phyloP scores from a whole-genome alignment of 2,888 invertebrate species.

The Timema cristinae region DNA sequence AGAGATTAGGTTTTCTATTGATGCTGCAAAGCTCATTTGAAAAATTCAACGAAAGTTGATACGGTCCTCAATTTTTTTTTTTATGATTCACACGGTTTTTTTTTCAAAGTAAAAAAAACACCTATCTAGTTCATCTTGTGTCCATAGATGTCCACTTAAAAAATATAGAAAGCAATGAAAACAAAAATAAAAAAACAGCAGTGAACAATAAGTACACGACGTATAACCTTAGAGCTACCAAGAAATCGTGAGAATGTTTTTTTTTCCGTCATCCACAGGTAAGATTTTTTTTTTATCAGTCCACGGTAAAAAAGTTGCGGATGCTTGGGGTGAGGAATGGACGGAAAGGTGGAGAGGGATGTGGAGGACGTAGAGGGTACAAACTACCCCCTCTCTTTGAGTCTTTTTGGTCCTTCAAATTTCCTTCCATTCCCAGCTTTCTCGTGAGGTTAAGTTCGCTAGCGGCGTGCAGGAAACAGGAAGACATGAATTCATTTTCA shows the following conservation, averaged over 20 bases:
- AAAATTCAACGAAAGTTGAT: too few relatives aligned
- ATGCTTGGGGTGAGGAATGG: not conserved
- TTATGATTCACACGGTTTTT: too few relatives aligned
- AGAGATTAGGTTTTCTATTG: too few relatives aligned
- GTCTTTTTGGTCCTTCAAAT: too few relatives aligned
- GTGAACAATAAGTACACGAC: not conserved
- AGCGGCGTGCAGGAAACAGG: too few relatives aligned
- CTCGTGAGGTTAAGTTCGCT: too few relatives aligned
- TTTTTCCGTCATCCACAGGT: not conserved
- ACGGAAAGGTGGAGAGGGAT: not conserved
- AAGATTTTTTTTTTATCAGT: constrained; percentile 8
- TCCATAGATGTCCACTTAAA: constrained; percentile 15
- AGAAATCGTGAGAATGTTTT: constrained; percentile 12
- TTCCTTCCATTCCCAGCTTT: too few relatives aligned
- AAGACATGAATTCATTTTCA: too few relatives aligned
- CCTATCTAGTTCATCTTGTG: not conserved
- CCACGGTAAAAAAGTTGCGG: constrained; percentile 2
- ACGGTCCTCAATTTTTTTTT: too few relatives aligned
- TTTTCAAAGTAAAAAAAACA: too few relatives aligned
- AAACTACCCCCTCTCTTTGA: too few relatives aligned
- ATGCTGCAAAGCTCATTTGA: too few relatives aligned
- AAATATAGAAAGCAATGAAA: constrained; percentile 9
- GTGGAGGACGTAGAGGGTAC: not conserved
- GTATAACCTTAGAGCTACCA: not conserved
- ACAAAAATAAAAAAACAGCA: not conserved